Percentiles rank a stretch among this genome's conserved stretches.
Conservation (phyloP, 2,888 invertebrate species). For the Phyto melanocephala region DNA sequence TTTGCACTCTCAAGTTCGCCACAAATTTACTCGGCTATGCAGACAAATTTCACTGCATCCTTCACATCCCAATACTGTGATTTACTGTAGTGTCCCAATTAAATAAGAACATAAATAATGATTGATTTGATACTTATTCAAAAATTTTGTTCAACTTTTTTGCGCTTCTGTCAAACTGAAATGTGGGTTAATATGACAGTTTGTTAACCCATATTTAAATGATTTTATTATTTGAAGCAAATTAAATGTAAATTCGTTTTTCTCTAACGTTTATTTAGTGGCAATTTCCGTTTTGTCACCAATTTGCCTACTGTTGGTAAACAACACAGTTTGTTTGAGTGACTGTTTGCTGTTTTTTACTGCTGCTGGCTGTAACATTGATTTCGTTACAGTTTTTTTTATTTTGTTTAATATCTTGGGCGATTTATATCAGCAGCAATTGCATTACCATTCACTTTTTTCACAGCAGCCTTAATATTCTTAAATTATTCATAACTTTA, state of each 20-base stretch:
- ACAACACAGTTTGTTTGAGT: not conserved
- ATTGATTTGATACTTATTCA: not conserved
- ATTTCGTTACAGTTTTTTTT: constrained; percentile 23
- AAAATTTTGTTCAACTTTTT: not conserved
- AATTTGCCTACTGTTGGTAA: constrained; percentile 58
- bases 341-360: not conserved
- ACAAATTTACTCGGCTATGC: too few relatives aligned
- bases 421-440: constrained; percentile 53
- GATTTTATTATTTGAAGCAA: constrained; percentile 35
- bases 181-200: constrained; percentile 63
- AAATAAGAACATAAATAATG: too few relatives aligned
- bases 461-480: constrained; percentile 37
- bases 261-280: constrained; percentile 35
- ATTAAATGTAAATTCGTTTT: constrained; percentile 52
- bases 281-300: constrained; percentile 65
- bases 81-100: too few relatives aligned
- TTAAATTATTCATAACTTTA: constrained; percentile 53
- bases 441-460: constrained; percentile 59
- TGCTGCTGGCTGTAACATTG: constrained; percentile 29
- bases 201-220: constrained; percentile 39
- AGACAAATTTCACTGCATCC: too few relatives aligned
- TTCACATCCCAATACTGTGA: too few relatives aligned
- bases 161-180: not conserved
- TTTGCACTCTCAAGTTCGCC: too few relatives aligned
- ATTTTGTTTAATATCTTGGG: constrained; percentile 11